A percentile compares a stretch with the other conserved stretches of the same genome.
These are phyloP conservation scores for Stegana nigrithorax DNA, from an alignment of 2,888 invertebrate genomes.

Conservation along the genomic window DNA sequence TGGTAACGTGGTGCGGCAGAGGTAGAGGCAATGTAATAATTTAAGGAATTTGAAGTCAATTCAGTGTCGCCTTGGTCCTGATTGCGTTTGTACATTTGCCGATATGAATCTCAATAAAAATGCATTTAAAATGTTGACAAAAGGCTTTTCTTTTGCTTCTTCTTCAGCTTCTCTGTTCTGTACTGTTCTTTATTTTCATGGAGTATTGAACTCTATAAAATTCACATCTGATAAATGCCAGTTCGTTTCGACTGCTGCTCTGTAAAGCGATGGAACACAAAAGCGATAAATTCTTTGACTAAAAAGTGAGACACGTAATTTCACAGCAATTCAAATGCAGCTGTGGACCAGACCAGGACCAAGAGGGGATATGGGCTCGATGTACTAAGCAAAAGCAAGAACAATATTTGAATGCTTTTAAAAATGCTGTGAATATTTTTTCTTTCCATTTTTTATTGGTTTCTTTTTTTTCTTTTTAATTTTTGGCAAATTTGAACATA, in stretches of 20 bases:
- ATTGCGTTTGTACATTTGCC: slow-evolving; percentile 30
- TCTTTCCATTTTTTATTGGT: too few relatives aligned
- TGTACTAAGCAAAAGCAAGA: neutral
- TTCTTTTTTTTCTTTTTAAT: too few relatives aligned
- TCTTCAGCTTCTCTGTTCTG: slow-evolving; percentile 11
- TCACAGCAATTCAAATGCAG: slow-evolving; percentile 21
- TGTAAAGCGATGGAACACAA: slow-evolving; percentile 15
- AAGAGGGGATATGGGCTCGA: too few relatives aligned
- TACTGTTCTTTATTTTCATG: too few relatives aligned
- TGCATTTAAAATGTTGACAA: slow-evolving; percentile 67
- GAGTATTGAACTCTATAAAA: slow-evolving; percentile 35
- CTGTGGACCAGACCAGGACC: slow-evolving; percentile 11
- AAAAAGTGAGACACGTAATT: slow-evolving; percentile 25
- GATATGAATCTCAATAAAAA: slow-evolving; percentile 66
- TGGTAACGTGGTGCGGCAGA: too few relatives aligned
- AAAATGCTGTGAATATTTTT: slow-evolving; percentile 12
- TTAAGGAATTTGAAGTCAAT: slow-evolving; percentile 65
- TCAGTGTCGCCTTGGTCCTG: slow-evolving; percentile 45
- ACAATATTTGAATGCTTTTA: neutral
- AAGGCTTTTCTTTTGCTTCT: slow-evolving; percentile 45
- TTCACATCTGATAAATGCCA: slow-evolving; percentile 25
- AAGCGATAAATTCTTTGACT: slow-evolving; percentile 21
- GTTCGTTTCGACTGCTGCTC: slow-evolving; percentile 25
- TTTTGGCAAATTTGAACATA: slow-evolving; percentile 36
- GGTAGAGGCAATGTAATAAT: slow-evolving; percentile 58